Conservation (phyloP, 1,140 invertebrate species). For the Saccostrea echinata region DNA sequence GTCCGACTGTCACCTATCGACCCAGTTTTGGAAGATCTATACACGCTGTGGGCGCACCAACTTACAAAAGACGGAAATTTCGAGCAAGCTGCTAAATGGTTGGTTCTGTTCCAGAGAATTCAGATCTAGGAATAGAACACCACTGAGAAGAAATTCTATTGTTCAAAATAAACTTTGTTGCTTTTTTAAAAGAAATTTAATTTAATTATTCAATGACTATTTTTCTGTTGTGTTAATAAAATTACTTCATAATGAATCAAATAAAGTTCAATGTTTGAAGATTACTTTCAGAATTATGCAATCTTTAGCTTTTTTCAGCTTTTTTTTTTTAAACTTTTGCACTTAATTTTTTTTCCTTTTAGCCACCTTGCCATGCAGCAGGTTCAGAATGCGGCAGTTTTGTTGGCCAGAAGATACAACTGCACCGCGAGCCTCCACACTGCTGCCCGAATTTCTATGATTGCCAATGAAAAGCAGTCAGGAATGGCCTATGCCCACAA, state of each 20-base stretch:
- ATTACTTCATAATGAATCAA: neutral
- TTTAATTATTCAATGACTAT: too few species aligned
- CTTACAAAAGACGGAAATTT: conserved; percentile 80
- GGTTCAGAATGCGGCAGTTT: conserved; percentile 73
- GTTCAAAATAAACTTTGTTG: neutral
- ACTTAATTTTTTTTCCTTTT: conserved; percentile 41
- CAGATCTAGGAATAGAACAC: neutral
- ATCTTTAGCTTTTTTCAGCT: too few species aligned
- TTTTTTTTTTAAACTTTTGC: too few species aligned
- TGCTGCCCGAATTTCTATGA: conserved; percentile 72
- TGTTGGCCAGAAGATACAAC: conserved; percentile 69
- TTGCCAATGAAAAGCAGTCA: conserved; percentile 72
- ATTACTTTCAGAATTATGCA: neutral
- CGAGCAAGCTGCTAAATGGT: conserved; percentile 85
- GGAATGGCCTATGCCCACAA: conserved; percentile 71
- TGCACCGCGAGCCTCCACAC: conserved; percentile 69
- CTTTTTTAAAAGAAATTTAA: too few species aligned
- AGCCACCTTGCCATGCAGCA: conserved; percentile 76
- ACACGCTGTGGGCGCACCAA: conserved; percentile 82
- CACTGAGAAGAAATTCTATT: neutral
- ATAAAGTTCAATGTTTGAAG: neutral
- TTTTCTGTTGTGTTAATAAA: neutral
- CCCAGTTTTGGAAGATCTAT: conserved; percentile 80
- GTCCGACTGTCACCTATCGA: conserved; percentile 82
- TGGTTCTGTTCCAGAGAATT: conserved; percentile 64